Base-by-base conservation (phyloP, 1,140 invertebrate species). In the Lanistes nyassanus region DNA sequence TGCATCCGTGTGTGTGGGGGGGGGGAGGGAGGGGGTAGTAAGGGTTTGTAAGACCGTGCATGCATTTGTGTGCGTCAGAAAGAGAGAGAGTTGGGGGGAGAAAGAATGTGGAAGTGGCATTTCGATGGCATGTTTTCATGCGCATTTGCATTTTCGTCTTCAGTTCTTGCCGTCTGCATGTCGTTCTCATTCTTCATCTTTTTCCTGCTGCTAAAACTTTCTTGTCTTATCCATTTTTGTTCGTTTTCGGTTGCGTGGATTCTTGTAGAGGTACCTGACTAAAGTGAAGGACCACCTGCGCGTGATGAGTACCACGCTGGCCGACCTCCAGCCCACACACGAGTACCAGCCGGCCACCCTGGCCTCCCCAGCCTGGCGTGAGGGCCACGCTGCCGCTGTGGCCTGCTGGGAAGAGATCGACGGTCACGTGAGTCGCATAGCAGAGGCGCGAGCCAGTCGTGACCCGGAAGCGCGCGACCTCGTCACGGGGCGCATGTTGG, bases 301-400 rank as follows among this genome's bases (percentile, higher is more conserved):
- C 16, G 31, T 7, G 11, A 55, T 56, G 19, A 55, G 31, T 29
- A 34, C 34, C 4, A 70, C 51, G 21, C 51, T 70, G 36, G 26
- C 19, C 6, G 68, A 37, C 5, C 68, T 70, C 0, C n/a, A 70
- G 29, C 68, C 68, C 3, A 13, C 51, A 21, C 51, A 55, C 34
- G 53, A 51, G 26, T 56, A 51, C 37, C 68, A 51, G 31, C 51
- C 34, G 23, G 51, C 56, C 13, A 70, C 51, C 29, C 68, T 56
- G 31, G 11, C 2, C 6, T 3, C 47, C 6, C 5, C 16, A 11
- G 53, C 51, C 51, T 34, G 23, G 34, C 19, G 19, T 21, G 3
- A 34, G 7, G 51, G 19, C 47, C 53, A 26, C 9, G 51, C 7
- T 23, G 56, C 56, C 53, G 26, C 11, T 1, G 36, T 19, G 37